Conservation (phyloP, 2,797 vertebrate species). For the Acipenser oxyrinchus region DNA sequence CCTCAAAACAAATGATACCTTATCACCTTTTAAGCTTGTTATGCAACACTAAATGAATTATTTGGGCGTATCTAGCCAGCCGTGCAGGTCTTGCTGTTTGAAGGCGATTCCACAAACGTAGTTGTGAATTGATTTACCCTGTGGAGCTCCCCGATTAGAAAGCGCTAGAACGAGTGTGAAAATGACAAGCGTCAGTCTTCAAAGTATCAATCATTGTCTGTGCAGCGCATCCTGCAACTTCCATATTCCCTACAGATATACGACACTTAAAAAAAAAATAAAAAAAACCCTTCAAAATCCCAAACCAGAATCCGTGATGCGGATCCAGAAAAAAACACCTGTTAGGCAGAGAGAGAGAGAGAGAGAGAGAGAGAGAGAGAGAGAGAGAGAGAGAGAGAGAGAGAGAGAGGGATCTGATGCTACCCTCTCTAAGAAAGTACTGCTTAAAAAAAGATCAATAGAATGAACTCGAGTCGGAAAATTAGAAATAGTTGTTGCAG, state of each 20-base stretch:
- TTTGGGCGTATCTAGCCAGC: conserved; percentile 24
- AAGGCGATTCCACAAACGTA: conserved; percentile 32
- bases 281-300: too few species aligned
- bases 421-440: neutral
- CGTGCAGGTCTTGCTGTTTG: conserved; percentile 29
- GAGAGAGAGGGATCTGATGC: conserved; percentile 12
- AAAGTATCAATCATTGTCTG: conserved; percentile 31
- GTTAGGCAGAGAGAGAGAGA: too few species aligned
- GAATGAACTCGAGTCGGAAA: conserved; percentile 11
- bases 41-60: neutral
- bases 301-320: too few species aligned
- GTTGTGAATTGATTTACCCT: neutral
- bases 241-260: conserved; percentile 13
- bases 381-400: too few species aligned
- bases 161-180: conserved; percentile 24
- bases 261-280: too few species aligned
- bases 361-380: too few species aligned
- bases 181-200: conserved; percentile 23
- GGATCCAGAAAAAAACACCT: too few species aligned
- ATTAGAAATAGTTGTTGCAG: conserved; percentile 3
- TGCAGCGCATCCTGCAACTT: conserved; percentile 22
- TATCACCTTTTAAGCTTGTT: too few species aligned
- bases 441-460: conserved; percentile 13
- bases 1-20: too few species aligned
- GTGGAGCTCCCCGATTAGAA: conserved; percentile 25